phyloP scores from a whole-genome alignment of 2,888 invertebrate species.

The Ischnus inquisitorius region DNA sequence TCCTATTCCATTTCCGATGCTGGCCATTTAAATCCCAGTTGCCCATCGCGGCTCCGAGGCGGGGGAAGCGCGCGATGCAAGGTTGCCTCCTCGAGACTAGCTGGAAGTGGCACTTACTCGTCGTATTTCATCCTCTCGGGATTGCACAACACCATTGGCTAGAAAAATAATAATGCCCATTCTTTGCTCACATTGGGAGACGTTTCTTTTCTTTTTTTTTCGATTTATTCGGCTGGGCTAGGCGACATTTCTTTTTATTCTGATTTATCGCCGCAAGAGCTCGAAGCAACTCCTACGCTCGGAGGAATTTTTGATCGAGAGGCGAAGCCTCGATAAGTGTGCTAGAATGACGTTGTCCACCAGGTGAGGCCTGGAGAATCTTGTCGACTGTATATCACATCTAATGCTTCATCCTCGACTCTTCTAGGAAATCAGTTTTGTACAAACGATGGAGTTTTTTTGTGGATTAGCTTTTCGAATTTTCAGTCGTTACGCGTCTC shows the following conservation, averaged over 20 bases:
- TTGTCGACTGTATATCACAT: slow-evolving; percentile 67
- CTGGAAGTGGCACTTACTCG: slow-evolving; percentile 80
- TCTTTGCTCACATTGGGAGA: slow-evolving; percentile 36
- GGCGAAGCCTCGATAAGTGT: slow-evolving; percentile 31
- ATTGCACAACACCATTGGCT: slow-evolving; percentile 40
- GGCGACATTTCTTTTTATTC: slow-evolving; percentile 39
- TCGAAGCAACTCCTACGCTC: slow-evolving; percentile 47
- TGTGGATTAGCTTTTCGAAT: slow-evolving; percentile 44
- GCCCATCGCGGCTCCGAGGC: slow-evolving; percentile 66
- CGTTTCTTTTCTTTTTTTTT: slow-evolving; percentile 22
- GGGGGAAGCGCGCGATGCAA: slow-evolving; percentile 37
- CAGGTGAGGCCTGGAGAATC: slow-evolving; percentile 52
- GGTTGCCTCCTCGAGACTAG: slow-evolving; percentile 71
- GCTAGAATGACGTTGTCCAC: slow-evolving; percentile 27
- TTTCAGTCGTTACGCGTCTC: neutral
- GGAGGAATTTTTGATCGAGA: slow-evolving; percentile 2
- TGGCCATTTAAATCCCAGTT: slow-evolving; percentile 82
- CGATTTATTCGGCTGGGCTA: neutral
- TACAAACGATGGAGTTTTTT: slow-evolving; percentile 56
- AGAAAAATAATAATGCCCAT: slow-evolving; percentile 43
- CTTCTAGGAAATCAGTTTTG: slow-evolving; percentile 28
- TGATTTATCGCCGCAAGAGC: slow-evolving; percentile 52
- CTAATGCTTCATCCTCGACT: slow-evolving; percentile 39
- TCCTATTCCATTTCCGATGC: slow-evolving; percentile 83
- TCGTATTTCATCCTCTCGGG: slow-evolving; percentile 59